Evolutionary conservation across 2,888 invertebrate genomes (phyloP).

Genomic region (Aplocera efformata): DNA sequence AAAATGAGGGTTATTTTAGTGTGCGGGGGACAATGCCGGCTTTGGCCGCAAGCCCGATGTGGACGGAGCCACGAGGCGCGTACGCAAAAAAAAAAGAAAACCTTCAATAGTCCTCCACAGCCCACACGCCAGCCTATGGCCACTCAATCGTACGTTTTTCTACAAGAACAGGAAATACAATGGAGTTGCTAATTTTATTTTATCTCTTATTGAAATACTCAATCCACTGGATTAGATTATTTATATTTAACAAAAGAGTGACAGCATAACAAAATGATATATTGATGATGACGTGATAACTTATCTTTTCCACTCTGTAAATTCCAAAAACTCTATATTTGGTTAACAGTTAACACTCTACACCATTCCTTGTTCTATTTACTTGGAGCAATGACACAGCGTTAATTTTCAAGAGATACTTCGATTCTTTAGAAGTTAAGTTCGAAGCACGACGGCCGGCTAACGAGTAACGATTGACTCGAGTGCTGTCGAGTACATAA

Average conservation of each 20-base stretch:
- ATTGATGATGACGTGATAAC: too few relatives aligned
- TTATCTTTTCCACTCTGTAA: too few relatives aligned
- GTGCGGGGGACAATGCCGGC: slow-evolving; percentile 57
- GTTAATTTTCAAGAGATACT: slow-evolving; percentile 72
- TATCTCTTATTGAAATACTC: too few relatives aligned
- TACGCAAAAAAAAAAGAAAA: slow-evolving; percentile 63
- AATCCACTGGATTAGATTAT: too few relatives aligned
- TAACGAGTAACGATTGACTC: slow-evolving; percentile 73
- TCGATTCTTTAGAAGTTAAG: slow-evolving; percentile 69
- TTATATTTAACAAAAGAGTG: too few relatives aligned
- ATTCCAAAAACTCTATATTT: too few relatives aligned
- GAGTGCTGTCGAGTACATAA: slow-evolving; percentile 59
- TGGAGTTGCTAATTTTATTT: slow-evolving; percentile 39
- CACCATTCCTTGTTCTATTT: slow-evolving; percentile 46
- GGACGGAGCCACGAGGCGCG: slow-evolving; percentile 41
- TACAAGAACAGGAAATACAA: slow-evolving; percentile 41
- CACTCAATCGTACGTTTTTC: slow-evolving; percentile 72
- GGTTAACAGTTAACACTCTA: slow-evolving; percentile 16
- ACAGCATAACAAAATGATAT: too few relatives aligned
- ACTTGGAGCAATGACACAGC: slow-evolving; percentile 71
- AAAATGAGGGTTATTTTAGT: slow-evolving; percentile 67
- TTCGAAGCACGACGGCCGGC: slow-evolving; percentile 44
- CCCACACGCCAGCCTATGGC: slow-evolving; percentile 76
- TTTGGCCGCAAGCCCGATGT: slow-evolving; percentile 23
- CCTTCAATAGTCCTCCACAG: slow-evolving; percentile 70